Evolutionary conservation across 2,113 vertebrate species (phyloP).

Genomic region (Thamnophis sirtalis): DNA sequence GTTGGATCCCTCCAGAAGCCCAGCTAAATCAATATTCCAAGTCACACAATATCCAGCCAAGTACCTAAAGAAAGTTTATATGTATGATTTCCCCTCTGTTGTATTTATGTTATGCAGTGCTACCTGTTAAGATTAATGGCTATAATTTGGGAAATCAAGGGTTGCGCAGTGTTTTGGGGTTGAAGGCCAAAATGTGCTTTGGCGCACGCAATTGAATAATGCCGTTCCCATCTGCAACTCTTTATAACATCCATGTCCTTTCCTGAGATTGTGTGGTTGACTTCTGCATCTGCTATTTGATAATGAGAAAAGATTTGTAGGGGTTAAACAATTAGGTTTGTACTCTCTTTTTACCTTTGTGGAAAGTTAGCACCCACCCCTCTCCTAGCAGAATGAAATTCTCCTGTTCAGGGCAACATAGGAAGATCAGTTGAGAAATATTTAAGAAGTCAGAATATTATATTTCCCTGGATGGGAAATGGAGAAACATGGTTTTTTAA

Average conservation of each 20-base stretch:
- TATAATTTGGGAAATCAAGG: not conserved
- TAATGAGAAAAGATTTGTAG: not conserved
- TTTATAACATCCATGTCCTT: not conserved
- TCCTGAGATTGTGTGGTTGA: not conserved
- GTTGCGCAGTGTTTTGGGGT: not conserved
- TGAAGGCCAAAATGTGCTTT: not conserved
- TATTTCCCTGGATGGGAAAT: too few relatives aligned
- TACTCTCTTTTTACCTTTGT: not conserved
- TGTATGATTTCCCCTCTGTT: not conserved
- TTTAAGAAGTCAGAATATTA: too few relatives aligned
- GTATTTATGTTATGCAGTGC: not conserved
- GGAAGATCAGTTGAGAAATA: too few relatives aligned
- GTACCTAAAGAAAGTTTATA: not conserved
- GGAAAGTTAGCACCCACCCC: too few relatives aligned
- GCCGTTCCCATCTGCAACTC: not conserved
- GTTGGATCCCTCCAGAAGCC: not conserved
- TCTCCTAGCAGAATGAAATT: too few relatives aligned
- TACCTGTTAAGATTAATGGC: not conserved
- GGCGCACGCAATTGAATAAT: not conserved
- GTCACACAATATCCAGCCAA: not conserved
- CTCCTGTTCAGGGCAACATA: too few relatives aligned
- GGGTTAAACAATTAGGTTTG: not conserved
- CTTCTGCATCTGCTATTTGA: not conserved
- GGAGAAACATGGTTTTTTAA: too few relatives aligned
- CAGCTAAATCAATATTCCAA: not conserved